Evolutionary conservation across 92 coral and sea anemone genomes (phyloP).

Genomic region (Siderastrea radians): DNA sequence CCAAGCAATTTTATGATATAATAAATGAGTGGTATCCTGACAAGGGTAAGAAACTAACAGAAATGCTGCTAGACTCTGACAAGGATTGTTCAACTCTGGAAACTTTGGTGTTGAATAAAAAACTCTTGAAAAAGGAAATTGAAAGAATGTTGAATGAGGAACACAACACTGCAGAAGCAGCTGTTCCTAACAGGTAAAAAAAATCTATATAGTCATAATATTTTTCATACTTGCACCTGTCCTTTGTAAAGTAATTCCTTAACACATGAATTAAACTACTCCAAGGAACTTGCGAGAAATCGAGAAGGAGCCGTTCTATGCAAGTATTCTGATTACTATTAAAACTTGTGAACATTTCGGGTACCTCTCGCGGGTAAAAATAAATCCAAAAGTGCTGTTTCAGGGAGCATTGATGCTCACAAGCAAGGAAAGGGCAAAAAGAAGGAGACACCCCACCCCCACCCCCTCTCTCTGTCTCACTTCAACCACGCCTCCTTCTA

Average conservation of each 20-base stretch:
- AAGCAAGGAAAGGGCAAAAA: too few species aligned
- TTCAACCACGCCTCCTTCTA: too few species aligned
- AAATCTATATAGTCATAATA: not conserved
- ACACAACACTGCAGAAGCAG: not conserved
- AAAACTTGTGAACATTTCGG: too few species aligned
- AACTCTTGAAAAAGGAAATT: conserved; percentile 25
- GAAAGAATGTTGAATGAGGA: conserved; percentile 1
- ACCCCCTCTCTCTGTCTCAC: too few species aligned
- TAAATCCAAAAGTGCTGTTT: too few species aligned
- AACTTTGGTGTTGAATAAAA: conserved; percentile 11
- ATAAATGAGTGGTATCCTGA: conserved; percentile 60
- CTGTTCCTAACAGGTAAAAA: conserved; percentile 7
- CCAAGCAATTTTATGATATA: conserved; percentile 63
- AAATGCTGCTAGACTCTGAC: conserved; percentile 82
- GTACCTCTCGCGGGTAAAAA: too few species aligned
- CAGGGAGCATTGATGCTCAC: too few species aligned
- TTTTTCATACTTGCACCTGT: not conserved
- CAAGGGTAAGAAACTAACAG: conserved; percentile 79
- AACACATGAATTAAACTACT: too few species aligned
- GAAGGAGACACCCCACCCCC: too few species aligned
- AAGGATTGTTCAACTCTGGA: not conserved
- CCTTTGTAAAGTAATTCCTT: not conserved
- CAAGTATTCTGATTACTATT: too few species aligned
- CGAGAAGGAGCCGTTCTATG: too few species aligned
- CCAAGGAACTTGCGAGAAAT: not conserved